Conservation (phyloP, 2,888 invertebrate species). For the Xylota segnis region DNA sequence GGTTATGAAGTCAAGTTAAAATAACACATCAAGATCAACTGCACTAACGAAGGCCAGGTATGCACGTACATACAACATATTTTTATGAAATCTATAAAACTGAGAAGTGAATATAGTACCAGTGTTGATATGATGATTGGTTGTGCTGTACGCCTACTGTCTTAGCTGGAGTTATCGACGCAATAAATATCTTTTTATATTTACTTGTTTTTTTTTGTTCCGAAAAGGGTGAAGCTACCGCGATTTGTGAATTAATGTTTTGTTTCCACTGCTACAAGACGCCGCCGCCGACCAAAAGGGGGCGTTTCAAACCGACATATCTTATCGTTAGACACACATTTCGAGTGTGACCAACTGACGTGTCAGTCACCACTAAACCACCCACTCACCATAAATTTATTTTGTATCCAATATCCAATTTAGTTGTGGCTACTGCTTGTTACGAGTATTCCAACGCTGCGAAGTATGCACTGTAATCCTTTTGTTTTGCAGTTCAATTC, state of each 20-base stretch:
- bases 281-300: slow-evolving; percentile 29
- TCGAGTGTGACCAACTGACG: slow-evolving; percentile 41
- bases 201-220: background rate
- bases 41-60: slow-evolving; percentile 11
- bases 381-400: slow-evolving; percentile 75
- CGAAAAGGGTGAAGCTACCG: slow-evolving; percentile 7
- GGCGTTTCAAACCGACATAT: slow-evolving; percentile 52
- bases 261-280: slow-evolving; percentile 31
- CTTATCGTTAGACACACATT: slow-evolving; percentile 44
- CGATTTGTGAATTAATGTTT: slow-evolving; percentile 20
- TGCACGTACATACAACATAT: background rate
- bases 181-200: slow-evolving; percentile 14
- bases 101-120: slow-evolving; percentile 1
- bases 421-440: slow-evolving; percentile 38
- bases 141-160: background rate
- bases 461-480: slow-evolving; percentile 69
- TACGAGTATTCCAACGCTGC: slow-evolving; percentile 40
- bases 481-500: slow-evolving; percentile 28
- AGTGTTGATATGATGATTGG: background rate
- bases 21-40: slow-evolving; percentile 35
- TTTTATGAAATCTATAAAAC: slow-evolving; percentile 18
- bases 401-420: slow-evolving; percentile 76
- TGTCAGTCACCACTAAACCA: slow-evolving; percentile 53
- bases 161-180: slow-evolving; percentile 1
- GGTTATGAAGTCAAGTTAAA: slow-evolving; percentile 31